Evolutionary conservation across 2,113 vertebrate genomes (phyloP), one percentile per base, ranked within the genome.

Genomic region (Albula goreensis): DNA sequence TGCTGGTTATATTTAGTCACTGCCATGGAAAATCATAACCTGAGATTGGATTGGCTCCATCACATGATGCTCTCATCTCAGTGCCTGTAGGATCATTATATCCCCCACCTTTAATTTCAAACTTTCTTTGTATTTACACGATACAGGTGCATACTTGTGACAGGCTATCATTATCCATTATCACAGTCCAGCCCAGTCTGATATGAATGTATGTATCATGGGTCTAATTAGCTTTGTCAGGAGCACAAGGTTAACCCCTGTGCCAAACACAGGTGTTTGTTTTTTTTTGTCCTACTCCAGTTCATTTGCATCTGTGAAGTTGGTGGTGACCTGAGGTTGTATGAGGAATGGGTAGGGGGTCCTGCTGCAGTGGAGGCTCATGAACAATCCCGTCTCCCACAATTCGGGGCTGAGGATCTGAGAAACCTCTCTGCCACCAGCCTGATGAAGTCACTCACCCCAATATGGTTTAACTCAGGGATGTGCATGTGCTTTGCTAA

Each of bases 1-100:
- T 5, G 50, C n/a, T 3, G 89, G 87, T 89, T 93, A 89, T 88
- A 92, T 92, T 87, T 92, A 92, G 88, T 87, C 85, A 17, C 49
- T 85, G 88, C 90, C 89, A 90, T 83, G 60, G 89, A 92, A 83
- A 52, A 86, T 86, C 82, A 80, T 85, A 81, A 90, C 86, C 89
- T 91, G 89, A 88, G 86, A 89, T 77, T 90, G 83, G 84, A 81
- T 84, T 85, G 87, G 88, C 85, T 74, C 89, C 85, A 88, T 89
- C 86, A 85, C 49, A 52, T 91, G 86, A 87, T 90, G 60, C 50
- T 82, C 80, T 80, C 53, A 78, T 84, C 77, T 84, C 49, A 66
- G 15, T 70, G 87, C 50, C 86, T 52, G 81, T 82, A 88, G 88
- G 84, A 51, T 53, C 88, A 22, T n/a, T 1, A 1, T 41, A 41